A percentile compares a stretch with the other conserved stretches of the same genome.
Evolutionary conservation across 2,888 invertebrate species (phyloP).

Genomic region (Drosophila yooni): DNA sequence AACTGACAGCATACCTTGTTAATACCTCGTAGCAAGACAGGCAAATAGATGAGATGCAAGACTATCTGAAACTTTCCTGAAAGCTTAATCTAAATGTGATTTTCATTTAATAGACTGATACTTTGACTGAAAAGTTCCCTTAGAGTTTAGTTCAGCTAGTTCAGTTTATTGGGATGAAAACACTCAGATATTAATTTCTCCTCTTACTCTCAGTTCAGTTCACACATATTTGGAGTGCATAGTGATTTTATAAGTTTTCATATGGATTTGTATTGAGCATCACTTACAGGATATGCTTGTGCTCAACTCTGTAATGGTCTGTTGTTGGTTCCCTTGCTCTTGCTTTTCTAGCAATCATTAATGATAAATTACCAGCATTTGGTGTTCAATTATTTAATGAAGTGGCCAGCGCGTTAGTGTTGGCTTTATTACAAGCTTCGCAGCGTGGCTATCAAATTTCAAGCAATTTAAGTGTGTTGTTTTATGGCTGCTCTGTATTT

Average conservation of each 20-base stretch:
- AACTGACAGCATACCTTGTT: constrained; percentile 32
- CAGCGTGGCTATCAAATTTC: constrained; percentile 60
- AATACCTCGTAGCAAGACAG: constrained; percentile 22
- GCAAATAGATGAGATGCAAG: not conserved
- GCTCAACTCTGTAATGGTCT: not conserved
- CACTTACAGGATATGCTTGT: constrained; percentile 14
- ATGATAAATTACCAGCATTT: constrained; percentile 79
- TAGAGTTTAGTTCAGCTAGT: not conserved
- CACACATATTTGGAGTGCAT: not conserved
- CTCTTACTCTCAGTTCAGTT: not conserved
- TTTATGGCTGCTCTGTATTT: constrained; percentile 13
- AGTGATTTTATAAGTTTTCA: not conserved
- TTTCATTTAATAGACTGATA: not conserved
- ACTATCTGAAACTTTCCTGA: not conserved
- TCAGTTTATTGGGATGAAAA: not conserved
- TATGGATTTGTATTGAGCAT: not conserved
- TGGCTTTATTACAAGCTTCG: constrained; percentile 33
- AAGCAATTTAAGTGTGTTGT: constrained; percentile 46
- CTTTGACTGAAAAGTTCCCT: not conserved
- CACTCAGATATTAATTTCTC: not conserved
- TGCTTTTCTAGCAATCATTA: constrained; percentile 63
- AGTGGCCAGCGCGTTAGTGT: constrained; percentile 46
- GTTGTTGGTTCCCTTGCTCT: constrained; percentile 4
- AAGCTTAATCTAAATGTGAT: not conserved
- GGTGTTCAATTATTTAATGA: constrained; percentile 78